A percentile compares a stretch with the other conserved stretches of the same genome.
These are phyloP conservation scores for Mythimna ferrago DNA, from an alignment of 2,888 invertebrate genomes.

Conservation along the genomic window DNA sequence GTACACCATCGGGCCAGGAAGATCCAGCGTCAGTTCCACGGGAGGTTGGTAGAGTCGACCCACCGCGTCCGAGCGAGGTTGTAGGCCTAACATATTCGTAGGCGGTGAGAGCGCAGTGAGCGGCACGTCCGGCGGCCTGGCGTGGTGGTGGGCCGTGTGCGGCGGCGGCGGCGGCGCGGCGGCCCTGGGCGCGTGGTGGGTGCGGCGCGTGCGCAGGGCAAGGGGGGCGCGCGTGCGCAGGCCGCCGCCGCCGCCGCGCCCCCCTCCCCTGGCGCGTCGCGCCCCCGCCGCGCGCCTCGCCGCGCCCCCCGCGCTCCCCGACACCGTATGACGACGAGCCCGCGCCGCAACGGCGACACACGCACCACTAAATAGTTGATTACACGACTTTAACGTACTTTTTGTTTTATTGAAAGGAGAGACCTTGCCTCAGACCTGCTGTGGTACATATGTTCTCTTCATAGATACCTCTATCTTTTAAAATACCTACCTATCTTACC, in stretches of 20 bases:
- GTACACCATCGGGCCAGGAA: background rate
- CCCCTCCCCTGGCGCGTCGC: slow-evolving; percentile 83
- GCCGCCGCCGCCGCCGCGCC: slow-evolving; percentile 80
- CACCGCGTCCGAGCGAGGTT: slow-evolving; percentile 39
- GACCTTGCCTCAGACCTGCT: background rate
- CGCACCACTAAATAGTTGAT: slow-evolving; percentile 74
- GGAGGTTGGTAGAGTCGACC: slow-evolving; percentile 42
- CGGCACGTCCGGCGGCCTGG: slow-evolving; percentile 66
- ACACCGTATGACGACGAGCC: slow-evolving; percentile 85
- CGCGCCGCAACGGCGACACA: slow-evolving; percentile 66
- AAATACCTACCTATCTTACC: background rate
- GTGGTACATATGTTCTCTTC: background rate
- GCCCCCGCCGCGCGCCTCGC: slow-evolving; percentile 83
- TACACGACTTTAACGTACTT: slow-evolving; percentile 83
- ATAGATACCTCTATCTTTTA: background rate
- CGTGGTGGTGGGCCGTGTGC: slow-evolving; percentile 73
- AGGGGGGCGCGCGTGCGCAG: slow-evolving; percentile 75
- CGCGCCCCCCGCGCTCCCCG: slow-evolving; percentile 76
- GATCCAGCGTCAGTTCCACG: slow-evolving; percentile 23
- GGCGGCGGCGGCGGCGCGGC: slow-evolving; percentile 74
- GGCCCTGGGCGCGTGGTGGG: slow-evolving; percentile 71
- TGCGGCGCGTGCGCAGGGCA: slow-evolving; percentile 70
- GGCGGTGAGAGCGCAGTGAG: slow-evolving; percentile 70
- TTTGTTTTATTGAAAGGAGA: slow-evolving; percentile 68
- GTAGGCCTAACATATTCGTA: slow-evolving; percentile 74